Base-by-base conservation (phyloP, 1,140 invertebrate species). In the Harlomillsia oculata region DNA sequence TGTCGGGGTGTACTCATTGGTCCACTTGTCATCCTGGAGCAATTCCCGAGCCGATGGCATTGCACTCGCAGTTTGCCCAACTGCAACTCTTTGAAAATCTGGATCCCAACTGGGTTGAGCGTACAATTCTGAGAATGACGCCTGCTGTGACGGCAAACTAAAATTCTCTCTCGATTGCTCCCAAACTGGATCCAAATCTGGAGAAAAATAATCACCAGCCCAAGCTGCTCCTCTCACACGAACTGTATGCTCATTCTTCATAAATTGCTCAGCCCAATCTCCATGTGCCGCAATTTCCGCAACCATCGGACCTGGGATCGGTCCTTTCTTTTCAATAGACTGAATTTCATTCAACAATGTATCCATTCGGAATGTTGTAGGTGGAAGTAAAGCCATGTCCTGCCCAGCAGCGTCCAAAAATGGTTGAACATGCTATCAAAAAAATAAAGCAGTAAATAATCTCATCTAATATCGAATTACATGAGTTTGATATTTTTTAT, bases 301-400 rank as follows among this genome's bases (percentile, higher is more conserved):
- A 2, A 53, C 60, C 14, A 40, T 23, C 5, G 54, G 54, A 1
- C 34, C 54, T 28, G 40, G 53, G 1, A 51, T 32, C 16, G 49
- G 45, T 3, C 40, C 32, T 49, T 13, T 34, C 43, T 53, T 16
- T 18, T 56, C 62, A 11, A 61, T 23, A 0, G 51, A 48, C 21
- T 64, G 58, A 20, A 64, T 60, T 43, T 64, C 62, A 40, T 58
- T 37, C 16, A 61, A 36, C 21, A 64, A 44, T 18, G 29, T 48
- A 21, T 60, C 62, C 62, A 64, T 64, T 34, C 51, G 56, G 37
- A 60, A 61, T 8, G 62, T 46, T n/a, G 58, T 57, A 1, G 62
- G 59, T 13, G 59, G 54, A 5, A 59, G 21, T n/a, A 55, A 32
- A 2, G 54, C 50, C n/a, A 48, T 32, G 16, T 39, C 49, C n/a